Percentiles rank a stretch among this genome's conserved stretches.
These are phyloP conservation scores for Octomys mimax DNA, from an alignment of 2,797 vertebrate species.

Conservation along the genomic window DNA sequence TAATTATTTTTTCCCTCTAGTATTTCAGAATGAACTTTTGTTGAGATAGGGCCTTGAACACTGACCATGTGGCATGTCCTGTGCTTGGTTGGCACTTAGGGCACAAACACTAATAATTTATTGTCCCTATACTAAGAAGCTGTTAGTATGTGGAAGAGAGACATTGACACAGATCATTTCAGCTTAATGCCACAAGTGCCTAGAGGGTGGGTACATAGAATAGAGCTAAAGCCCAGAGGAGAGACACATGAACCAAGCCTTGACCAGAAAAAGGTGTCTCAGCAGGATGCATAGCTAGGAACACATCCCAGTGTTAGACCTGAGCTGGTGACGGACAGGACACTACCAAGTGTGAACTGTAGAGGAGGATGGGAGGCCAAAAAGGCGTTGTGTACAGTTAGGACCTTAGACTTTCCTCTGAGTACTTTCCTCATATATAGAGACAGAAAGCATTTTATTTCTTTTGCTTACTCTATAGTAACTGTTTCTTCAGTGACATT, in stretches of 20 bases:
- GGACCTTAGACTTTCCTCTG: background rate
- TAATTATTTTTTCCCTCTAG: background rate
- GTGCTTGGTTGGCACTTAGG: background rate
- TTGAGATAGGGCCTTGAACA: background rate
- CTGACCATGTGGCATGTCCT: background rate
- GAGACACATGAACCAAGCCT: background rate
- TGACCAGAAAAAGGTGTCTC: background rate
- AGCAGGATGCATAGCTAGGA: background rate
- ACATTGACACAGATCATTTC: background rate
- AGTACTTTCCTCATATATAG: background rate
- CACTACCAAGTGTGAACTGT: background rate
- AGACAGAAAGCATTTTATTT: background rate
- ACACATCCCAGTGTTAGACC: background rate
- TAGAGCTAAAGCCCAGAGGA: background rate
- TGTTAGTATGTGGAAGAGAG: background rate
- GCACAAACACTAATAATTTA: background rate
- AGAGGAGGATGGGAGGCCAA: background rate
- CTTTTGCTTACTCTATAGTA: background rate
- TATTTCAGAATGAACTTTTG: constrained; percentile 43
- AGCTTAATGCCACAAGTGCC: background rate
- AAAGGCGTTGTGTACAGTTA: background rate
- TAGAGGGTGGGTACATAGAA: background rate
- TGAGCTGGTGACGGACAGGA: background rate
- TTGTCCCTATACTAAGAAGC: background rate
- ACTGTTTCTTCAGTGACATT: background rate